Evolutionary conservation across 2,888 invertebrate species (phyloP).

Genomic region (Geophilus truncorum): DNA sequence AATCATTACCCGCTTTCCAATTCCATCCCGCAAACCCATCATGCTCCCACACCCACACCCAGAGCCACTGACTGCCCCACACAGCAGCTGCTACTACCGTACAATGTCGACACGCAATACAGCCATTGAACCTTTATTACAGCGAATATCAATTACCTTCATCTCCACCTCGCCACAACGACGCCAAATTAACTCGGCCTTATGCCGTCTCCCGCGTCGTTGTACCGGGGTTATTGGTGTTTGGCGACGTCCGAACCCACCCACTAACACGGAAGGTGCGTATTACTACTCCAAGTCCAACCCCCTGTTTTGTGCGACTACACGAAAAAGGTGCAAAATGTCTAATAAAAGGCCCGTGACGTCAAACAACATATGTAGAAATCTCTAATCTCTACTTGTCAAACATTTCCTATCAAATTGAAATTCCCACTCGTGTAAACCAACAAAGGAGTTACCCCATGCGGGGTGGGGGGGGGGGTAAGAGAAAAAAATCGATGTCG

Average conservation of each 20-base stretch:
- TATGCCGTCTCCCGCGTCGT: not conserved
- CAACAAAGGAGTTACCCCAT: not conserved
- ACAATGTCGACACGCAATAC: conserved; percentile 24
- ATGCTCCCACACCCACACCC: not conserved
- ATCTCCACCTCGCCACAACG: not conserved
- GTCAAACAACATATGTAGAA: conserved; percentile 19
- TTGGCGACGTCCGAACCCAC: not conserved
- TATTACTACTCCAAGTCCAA: not conserved
- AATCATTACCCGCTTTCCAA: not conserved
- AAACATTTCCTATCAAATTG: not conserved
- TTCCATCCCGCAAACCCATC: not conserved
- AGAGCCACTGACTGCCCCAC: not conserved
- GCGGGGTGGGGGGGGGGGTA: no score
- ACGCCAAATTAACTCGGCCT: not conserved
- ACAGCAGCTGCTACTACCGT: conserved; percentile 6
- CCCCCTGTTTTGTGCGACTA: conserved; percentile 11
- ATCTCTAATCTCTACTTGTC: not conserved
- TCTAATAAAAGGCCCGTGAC: not conserved
- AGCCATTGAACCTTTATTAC: conserved; percentile 25
- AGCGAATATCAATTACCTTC: conserved; percentile 21
- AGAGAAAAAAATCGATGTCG: not conserved
- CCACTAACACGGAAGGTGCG: conserved; percentile 27
- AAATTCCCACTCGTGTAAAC: not conserved
- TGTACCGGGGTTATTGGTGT: not conserved
- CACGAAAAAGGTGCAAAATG: conserved; percentile 21